Evolutionary conservation across 2,888 invertebrate species (phyloP), one percentile per base, ranked within the genome.

Genomic region (Nomada goodeniana): DNA sequence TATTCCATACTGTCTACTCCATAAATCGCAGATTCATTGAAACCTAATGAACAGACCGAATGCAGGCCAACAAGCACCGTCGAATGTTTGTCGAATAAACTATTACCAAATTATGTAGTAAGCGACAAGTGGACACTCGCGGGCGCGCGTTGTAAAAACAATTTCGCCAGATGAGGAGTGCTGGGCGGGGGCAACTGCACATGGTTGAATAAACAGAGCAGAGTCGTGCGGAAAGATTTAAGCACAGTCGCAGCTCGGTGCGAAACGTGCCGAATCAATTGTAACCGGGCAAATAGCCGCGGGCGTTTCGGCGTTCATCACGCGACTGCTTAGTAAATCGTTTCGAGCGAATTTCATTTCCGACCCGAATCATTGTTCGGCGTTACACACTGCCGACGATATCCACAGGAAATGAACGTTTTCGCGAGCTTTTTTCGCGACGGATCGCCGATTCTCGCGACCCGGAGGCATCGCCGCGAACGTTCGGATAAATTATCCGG

Each of bases 401-500:
- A 52, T 29, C 15, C 47, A 11, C 3, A 47, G 47, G 47, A 57
- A 72, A 59, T 20, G 60, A 13, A 2, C 23, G 15, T 72, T 77
- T 72, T 72, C 77, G 60, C 77, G 53, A 50, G 26, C 64, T 13
- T 47, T 47, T 47, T 47, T 47, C 47, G 15, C 47, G 47, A 13
- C 47, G 1, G 60, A 72, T 52, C 72, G 52, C 29, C 36, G 73
- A 63, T 59, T 59, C 36, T n/a, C 26, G 59, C 20, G 52, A 13
- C 64, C 65, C 61, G 63, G 63, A 77, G 81, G 77, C 75, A 64
- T 68, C n/a, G 64, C 60, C 71, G 67, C 74, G 83, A 67, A 75
- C 77, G 69, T 68, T 64, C 47, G 53, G 73, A 87, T 89, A 88
- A 89, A 88, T 89, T 89, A 89, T 78, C 82, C 77, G 77, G 84